These are phyloP conservation scores for Xanthorhoe designata DNA, from an alignment of 2,888 invertebrate genomes.

Conservation along the genomic window DNA sequence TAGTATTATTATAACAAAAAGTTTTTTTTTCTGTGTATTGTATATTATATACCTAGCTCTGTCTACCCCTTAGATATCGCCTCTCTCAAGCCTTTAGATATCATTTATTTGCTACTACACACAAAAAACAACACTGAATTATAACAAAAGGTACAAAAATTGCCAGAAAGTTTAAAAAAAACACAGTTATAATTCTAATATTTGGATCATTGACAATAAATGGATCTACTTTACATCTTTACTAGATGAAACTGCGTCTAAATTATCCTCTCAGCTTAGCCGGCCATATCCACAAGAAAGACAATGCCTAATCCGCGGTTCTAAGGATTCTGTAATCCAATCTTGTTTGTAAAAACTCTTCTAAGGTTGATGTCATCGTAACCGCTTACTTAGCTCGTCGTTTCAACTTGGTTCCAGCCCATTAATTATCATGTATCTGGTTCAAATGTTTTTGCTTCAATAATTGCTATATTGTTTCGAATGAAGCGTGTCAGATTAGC, in stretches of 20 bases:
- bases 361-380: slow-evolving; percentile 12
- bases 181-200: too few species aligned
- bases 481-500: slow-evolving; percentile 32
- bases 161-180: too few species aligned
- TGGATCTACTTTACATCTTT: too few species aligned
- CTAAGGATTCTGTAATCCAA: too few species aligned
- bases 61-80: neutral
- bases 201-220: too few species aligned
- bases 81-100: too few species aligned
- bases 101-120: too few species aligned
- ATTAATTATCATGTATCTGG: slow-evolving; percentile 33
- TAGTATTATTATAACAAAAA: neutral
- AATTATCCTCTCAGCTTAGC: neutral
- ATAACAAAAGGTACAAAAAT: too few species aligned
- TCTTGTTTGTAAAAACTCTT: neutral
- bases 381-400: slow-evolving; percentile 1
- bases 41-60: neutral
- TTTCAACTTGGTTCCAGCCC: neutral
- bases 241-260: too few species aligned
- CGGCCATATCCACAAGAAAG: too few species aligned
- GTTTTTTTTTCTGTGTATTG: neutral
- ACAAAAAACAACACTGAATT: too few species aligned
- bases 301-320: too few species aligned
- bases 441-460: slow-evolving; percentile 28
- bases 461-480: slow-evolving; percentile 25